Percentiles rank a stretch among this genome's conserved stretches.
Conservation (phyloP, 2,797 vertebrate species). For the Rallus crepitans region DNA sequence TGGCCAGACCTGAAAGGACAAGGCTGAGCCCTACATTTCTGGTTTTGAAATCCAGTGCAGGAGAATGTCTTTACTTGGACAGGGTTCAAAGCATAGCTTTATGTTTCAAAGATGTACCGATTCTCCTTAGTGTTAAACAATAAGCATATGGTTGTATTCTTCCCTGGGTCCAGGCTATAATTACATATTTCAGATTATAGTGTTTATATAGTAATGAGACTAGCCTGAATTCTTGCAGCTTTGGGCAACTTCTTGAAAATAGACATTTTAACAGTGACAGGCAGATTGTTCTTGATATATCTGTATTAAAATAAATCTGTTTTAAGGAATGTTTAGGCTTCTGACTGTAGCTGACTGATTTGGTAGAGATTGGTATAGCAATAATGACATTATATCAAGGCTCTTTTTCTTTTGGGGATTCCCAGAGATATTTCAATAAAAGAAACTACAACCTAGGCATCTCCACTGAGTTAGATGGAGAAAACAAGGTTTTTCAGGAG, state of each 20-base stretch:
- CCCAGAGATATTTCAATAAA: background rate
- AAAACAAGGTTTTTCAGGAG: background rate
- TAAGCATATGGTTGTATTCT: background rate
- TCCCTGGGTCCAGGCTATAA: background rate
- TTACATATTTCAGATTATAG: background rate
- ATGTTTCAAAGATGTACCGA: background rate
- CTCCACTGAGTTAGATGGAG: background rate
- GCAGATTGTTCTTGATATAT: background rate
- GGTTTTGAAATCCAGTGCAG: background rate
- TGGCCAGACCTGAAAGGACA: rapidly evolving
- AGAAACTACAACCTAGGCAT: background rate
- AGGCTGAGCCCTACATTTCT: background rate
- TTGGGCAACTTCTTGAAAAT: background rate
- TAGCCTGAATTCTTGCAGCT: background rate
- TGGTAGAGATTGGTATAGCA: background rate
- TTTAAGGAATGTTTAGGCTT: background rate
- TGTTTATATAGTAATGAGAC: background rate
- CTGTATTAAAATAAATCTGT: background rate
- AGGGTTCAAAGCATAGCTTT: background rate
- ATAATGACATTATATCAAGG: background rate
- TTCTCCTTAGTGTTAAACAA: background rate
- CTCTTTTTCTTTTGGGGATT: background rate
- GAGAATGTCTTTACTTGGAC: background rate
- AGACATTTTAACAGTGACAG: background rate
- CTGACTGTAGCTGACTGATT: constrained; percentile 5